These are phyloP conservation scores for Epizoanthus rinbou DNA, from an alignment of 92 coral and sea anemone genomes.

Conservation along the genomic window DNA sequence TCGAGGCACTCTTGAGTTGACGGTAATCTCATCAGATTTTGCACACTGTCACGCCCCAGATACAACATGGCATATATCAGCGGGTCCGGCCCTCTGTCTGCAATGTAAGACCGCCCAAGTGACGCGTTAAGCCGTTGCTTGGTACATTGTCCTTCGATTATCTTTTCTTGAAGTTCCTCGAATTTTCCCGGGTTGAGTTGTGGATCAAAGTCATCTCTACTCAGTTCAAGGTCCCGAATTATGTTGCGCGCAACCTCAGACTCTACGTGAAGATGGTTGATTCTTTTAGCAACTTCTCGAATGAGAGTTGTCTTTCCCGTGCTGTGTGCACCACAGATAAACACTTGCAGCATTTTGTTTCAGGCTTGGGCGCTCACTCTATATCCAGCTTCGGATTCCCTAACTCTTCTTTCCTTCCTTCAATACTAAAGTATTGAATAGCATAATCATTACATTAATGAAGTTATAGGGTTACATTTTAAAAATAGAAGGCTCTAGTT, in stretches of 20 bases:
- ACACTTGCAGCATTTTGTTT: slow-evolving; percentile 61
- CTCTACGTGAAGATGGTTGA: slow-evolving; percentile 49
- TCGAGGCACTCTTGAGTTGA: slow-evolving; percentile 63
- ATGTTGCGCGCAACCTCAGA: slow-evolving; percentile 86
- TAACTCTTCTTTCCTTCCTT: neutral
- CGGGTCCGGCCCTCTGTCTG: slow-evolving; percentile 93
- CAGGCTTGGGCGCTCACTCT: no score
- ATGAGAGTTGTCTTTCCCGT: slow-evolving; percentile 90
- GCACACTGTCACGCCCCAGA: slow-evolving; percentile 61
- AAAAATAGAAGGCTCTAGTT: no score
- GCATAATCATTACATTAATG: no score
- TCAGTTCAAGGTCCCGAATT: slow-evolving; percentile 63
- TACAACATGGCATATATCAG: slow-evolving; percentile 80
- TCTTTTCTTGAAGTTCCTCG: slow-evolving; percentile 64
- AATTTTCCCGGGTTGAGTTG: slow-evolving; percentile 57
- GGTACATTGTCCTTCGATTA: slow-evolving; percentile 69
- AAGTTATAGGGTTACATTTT: no score
- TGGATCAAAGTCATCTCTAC: slow-evolving; percentile 87
- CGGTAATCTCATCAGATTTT: slow-evolving; percentile 51
- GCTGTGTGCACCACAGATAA: slow-evolving; percentile 96
- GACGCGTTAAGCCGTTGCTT: slow-evolving; percentile 53
- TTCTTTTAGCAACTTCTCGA: slow-evolving; percentile 53
- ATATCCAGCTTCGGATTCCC: slow-evolving; percentile 3
- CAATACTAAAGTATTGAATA: no score
- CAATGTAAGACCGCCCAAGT: slow-evolving; percentile 64